Evolutionary conservation across 2,888 invertebrate genomes (phyloP).

Genomic region (Phortica magna): DNA sequence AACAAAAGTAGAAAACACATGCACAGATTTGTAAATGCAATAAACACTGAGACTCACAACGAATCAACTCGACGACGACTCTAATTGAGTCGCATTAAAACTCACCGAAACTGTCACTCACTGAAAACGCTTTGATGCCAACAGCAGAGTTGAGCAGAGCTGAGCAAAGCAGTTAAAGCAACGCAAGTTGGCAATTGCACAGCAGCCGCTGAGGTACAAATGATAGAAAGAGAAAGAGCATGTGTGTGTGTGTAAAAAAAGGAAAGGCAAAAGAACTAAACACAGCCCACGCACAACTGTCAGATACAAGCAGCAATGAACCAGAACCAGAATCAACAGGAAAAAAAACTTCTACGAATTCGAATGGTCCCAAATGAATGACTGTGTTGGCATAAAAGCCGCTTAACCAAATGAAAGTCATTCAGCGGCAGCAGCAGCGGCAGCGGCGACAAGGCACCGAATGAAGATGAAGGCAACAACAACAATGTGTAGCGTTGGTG

Average conservation of each 20-base stretch:
- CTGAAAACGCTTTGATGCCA: constrained; percentile 25
- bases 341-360: neutral
- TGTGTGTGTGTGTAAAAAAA: neutral
- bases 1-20: neutral
- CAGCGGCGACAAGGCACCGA: too few relatives aligned
- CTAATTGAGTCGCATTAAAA: neutral
- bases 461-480: too few relatives aligned
- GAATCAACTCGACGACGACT: neutral
- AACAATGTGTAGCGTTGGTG: too few relatives aligned
- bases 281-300: constrained; percentile 17
- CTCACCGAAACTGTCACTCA: neutral
- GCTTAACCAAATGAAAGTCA: constrained; percentile 30
- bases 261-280: constrained; percentile 3
- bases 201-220: neutral
- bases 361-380: constrained; percentile 8
- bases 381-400: constrained; percentile 43
- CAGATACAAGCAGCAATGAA: neutral
- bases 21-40: constrained; percentile 23
- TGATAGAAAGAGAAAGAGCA: neutral
- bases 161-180: neutral
- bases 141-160: constrained; percentile 1
- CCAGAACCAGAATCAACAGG: constrained; percentile 17
- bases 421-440: neutral
- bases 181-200: neutral
- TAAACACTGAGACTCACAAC: neutral